Evolutionary conservation across 1,140 invertebrate species (phyloP), one percentile per base, ranked within the genome.

Genomic region (Saccostrea echinata): DNA sequence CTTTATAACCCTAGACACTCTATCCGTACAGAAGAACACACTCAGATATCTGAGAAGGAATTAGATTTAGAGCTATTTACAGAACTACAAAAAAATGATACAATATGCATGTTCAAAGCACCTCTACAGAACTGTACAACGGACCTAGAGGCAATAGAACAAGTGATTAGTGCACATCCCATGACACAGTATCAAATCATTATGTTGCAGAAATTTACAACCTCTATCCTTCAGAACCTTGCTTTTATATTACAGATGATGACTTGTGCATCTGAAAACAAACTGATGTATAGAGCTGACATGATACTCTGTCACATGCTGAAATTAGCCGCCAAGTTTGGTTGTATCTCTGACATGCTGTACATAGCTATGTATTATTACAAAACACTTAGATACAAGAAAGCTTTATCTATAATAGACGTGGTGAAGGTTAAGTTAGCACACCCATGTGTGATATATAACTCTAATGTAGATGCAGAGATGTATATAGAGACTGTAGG

Each of bases 301-400:
- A 43, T 3, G 35, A 43, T 43, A 3, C 6, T 6, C 2, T 43
- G 35, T 30, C 0, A 27, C 27, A 30, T 71, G 68, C 68, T 71
- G 8, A 71, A 33, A 33, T 71, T 71, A 30, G 9, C 68, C 30
- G 30, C 30, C 8, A 71, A 30, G 13, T 71, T 71, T 71, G 68
- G 68, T 13, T 71, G 13, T 71, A 8, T 71, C 12, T 71, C 68
- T 27, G 68, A 71, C 68, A 33, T 71, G 24, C 16, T 71, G 68
- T 16, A 33, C 27, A 71, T 71, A 27, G 68, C 68, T 13, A 71
- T 71, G 68, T 71, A 30, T 35, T 71, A 71, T 71, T 71, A 71
- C 27, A 33, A 71, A 16, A 71, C 68, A 71, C 30, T 30, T 24
- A 71, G 68, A 30, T 71, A 71, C 68, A 71, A 71, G 68, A 16